These are phyloP conservation scores for Drosophila bocki DNA, from an alignment of 1,140 invertebrate genomes.

Conservation along the genomic window DNA sequence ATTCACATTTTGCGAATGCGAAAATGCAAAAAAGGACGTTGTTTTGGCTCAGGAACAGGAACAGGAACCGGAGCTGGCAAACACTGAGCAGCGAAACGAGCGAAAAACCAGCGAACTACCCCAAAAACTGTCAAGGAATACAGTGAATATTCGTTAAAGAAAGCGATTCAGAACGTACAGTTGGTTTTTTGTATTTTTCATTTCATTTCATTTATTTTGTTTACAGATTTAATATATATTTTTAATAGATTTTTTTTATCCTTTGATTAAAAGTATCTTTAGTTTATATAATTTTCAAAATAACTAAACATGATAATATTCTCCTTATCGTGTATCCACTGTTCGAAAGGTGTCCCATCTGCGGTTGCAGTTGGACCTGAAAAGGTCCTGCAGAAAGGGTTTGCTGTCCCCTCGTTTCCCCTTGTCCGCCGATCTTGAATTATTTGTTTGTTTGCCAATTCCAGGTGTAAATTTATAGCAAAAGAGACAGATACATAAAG, in stretches of 20 bases:
- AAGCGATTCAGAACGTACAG: too few species aligned
- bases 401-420: conserved; percentile 40
- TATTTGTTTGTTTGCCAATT: conserved; percentile 74
- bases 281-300: background rate
- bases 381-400: conserved; percentile 58
- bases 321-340: conserved; percentile 1
- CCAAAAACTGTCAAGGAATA: conserved; percentile 53
- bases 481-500: conserved; percentile 35
- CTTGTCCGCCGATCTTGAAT: conserved; percentile 9
- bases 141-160: conserved; percentile 11
- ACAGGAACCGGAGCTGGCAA: conserved; percentile 73
- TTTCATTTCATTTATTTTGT: too few species aligned
- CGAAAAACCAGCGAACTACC: conserved; percentile 27
- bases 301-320: background rate
- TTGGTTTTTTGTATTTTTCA: too few species aligned
- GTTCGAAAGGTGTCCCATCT: conserved; percentile 60
- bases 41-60: conserved; percentile 52
- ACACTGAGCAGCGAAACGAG: conserved; percentile 16
- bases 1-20: conserved; percentile 25
- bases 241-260: too few species aligned
- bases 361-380: conserved; percentile 63
- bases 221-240: too few species aligned
- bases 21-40: conserved; percentile 53
- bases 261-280: too few species aligned
- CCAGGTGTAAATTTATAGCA: conserved; percentile 80